A percentile compares a stretch with the other conserved stretches of the same genome.
Conservation (phyloP, 1,140 invertebrate species). For the Ditylenchus dipsaci region DNA sequence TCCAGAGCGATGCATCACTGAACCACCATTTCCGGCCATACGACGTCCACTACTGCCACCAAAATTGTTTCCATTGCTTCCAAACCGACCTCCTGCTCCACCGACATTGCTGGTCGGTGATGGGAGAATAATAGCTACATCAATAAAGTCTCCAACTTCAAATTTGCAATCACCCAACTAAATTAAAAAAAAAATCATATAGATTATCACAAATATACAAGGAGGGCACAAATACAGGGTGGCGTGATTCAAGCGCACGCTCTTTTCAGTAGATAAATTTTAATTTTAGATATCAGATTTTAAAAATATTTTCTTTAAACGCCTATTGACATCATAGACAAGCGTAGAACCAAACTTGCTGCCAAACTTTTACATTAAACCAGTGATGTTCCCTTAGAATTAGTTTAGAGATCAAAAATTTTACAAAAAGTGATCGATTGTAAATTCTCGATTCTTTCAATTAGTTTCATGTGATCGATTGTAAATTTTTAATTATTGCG, state of each 20-base stretch:
- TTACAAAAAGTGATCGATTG: too few relatives aligned
- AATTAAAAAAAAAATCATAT: constrained; percentile 5
- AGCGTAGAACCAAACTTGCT: too few relatives aligned
- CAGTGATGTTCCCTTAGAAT: too few relatives aligned
- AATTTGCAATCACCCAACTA: constrained; percentile 75
- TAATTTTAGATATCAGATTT: constrained; percentile 1
- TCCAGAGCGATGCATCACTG: not conserved
- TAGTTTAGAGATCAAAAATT: too few relatives aligned
- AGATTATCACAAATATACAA: constrained; percentile 16
- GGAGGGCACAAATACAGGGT: too few relatives aligned
- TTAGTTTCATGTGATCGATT: too few relatives aligned
- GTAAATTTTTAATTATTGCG: too few relatives aligned
- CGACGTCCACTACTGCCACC: not conserved
- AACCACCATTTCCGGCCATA: not conserved
- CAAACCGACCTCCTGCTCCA: constrained; percentile 20
- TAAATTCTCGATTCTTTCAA: too few relatives aligned
- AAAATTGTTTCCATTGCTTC: constrained; percentile 6
- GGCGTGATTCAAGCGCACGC: too few relatives aligned
- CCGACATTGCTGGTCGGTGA: not conserved
- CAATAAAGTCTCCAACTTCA: constrained; percentile 88
- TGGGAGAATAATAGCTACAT: constrained; percentile 89
- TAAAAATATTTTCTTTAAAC: too few relatives aligned
- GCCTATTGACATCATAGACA: too few relatives aligned
- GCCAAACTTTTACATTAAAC: too few relatives aligned
- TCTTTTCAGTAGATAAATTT: not conserved